Evolutionary conservation across 2,797 vertebrate genomes (phyloP), one percentile per base, ranked within the genome.

Genomic region (Typhlichthys subterraneus): DNA sequence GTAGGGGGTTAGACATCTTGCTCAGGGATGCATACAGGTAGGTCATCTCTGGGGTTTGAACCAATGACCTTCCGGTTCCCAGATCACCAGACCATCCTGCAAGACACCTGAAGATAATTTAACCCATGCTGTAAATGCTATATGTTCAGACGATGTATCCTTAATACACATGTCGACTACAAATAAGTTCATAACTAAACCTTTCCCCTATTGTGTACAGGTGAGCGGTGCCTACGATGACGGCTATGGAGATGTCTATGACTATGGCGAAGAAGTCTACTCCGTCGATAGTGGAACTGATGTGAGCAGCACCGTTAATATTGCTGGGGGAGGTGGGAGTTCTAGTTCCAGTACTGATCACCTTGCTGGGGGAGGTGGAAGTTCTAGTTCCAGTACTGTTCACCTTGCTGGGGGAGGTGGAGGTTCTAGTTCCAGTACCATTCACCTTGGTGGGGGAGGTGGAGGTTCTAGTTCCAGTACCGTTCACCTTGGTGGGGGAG

Each of bases 251-350:
- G 76, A 85, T 0, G 75, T 12, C 7, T 90, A 89, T 2, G 87
- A 89, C 2, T 92, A 89, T 7, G 63, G 46, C 1, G 82, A 79
- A 4, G 86, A 87, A 2, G 73, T 57, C 53, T 61, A 75, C 54
- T 77, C 76, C 54, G 61, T 57, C 19, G 77, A 59, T 12, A 88
- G 71, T 47, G 76, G 57, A 42, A 73, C 54, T 0, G 69, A 62
- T 7, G 51, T 47, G 1, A 11, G 46, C 12, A 12, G 11, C 38
- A 56, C 31, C 12, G 51, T 29, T 12, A 58, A 53, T n/a, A 9
- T 53, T 7, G 72, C 33, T 11, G 14, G 12, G 4, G 73, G 67
- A 9, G 70, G 69, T 0, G 53, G 33, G 0, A 4, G 67, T 23
- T 17, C 71, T n/a, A 58, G 79, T 54, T 67, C 76, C 51, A 63